A percentile compares a stretch with the other conserved stretches of the same genome.
These are phyloP conservation scores for Entosphenus tridentatus DNA, from an alignment of 2,113 vertebrate genomes.

Conservation along the genomic window DNA sequence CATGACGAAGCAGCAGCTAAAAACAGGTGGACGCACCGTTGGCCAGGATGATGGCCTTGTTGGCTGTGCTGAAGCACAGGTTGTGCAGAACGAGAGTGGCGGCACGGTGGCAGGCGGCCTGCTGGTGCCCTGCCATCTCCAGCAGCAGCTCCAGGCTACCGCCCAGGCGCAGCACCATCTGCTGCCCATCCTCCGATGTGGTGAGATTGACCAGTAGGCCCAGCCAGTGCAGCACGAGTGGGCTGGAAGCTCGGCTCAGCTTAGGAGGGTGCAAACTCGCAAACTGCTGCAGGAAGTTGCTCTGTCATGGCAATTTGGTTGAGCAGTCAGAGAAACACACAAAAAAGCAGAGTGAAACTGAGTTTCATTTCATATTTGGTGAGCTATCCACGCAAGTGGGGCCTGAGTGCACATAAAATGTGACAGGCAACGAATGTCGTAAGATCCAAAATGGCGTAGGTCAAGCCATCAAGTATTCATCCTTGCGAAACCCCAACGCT, in stretches of 20 bases:
- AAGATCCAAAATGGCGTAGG: no score
- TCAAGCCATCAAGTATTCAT: no score
- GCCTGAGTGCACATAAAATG: no score
- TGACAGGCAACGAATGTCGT: no score
- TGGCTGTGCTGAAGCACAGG: conserved; percentile 39
- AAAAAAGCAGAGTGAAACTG: no score
- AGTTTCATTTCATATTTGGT: no score
- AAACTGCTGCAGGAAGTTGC: conserved; percentile 76
- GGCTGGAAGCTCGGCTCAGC: conserved; percentile 20
- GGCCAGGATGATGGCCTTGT: conserved; percentile 56
- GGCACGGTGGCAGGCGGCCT: conserved; percentile 14
- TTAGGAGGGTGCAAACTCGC: conserved; percentile 36
- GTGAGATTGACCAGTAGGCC: conserved; percentile 55
- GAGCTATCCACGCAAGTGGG: no score
- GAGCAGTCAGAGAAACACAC: no score
- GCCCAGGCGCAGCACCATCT: conserved; percentile 48
- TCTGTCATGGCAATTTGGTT: conserved; percentile 21
- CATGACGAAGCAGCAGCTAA: not conserved
- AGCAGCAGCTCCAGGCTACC: conserved; percentile 49
- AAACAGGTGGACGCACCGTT: conserved; percentile 29
- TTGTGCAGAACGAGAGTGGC: conserved; percentile 51
- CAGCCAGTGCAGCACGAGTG: conserved; percentile 33
- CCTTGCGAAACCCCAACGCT: no score
- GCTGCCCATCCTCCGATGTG: conserved; percentile 54
- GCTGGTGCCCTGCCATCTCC: conserved; percentile 38